Base-by-base conservation (phyloP, 1,140 invertebrate species). In the Brachionus rubens region DNA sequence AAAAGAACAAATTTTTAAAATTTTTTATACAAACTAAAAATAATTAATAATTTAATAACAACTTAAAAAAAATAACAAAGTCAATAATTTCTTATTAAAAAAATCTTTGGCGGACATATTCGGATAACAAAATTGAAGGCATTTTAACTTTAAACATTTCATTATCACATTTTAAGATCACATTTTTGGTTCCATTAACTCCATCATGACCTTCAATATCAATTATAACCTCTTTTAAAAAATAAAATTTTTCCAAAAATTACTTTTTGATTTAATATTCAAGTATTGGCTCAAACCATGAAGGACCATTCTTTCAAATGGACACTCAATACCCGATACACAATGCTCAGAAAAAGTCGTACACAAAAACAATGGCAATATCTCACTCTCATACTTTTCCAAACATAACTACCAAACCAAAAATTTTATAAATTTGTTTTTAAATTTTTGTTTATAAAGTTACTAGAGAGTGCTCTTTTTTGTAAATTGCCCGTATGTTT, bases 251-350 rank as follows among this genome's bases (percentile, higher is more conserved):
- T 26, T 1, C 3, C 26, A 26, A 26, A 36, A 70, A 2, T 41
- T 75, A 75, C 72, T 75, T 59, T 56, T 54, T 30, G 72, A 75
- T 36, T 40, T 75, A n/a, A 75, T 50, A 21, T 75, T 59, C 14
- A 75, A 46, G 33, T 75, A 75, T 56, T 75, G 72, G n/a, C 72
- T 28, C 3, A 75, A 6, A 46, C 48, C 36, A 59, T 75, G 48
- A n/a, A 75, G 48, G 12, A 75, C 26, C 50, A 75, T 41, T 16
- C 72, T 47, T n/a, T 75, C 72, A 33, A 75, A 75, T 6, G 48
- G n/a, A 30, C 19, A 43, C 1, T 56, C 12, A 24, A 75, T 40
- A 43, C 48, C 19, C n/a, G 14, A 33, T 33, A 72, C 16, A 48
- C 2, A 36, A 48, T 50, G 68, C 28, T 72, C 46, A 12, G 43